Evolutionary conservation across 2,888 invertebrate species (phyloP).

Genomic region (Cinara cedri): DNA sequence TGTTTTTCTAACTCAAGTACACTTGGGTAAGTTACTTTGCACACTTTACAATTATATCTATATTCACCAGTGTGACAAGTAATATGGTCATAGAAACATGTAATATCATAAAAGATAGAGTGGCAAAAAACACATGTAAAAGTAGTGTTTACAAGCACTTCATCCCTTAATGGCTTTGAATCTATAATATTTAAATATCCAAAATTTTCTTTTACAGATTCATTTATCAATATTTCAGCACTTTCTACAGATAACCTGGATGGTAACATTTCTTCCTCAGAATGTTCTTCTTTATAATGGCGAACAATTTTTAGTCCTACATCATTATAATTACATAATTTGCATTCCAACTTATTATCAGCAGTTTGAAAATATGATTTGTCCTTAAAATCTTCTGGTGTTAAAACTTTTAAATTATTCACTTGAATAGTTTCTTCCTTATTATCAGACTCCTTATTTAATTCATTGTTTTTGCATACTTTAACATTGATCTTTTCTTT

Average conservation of each 20-base stretch:
- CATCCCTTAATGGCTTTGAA: background rate
- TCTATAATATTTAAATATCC: background rate
- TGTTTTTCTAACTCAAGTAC: constrained; percentile 23
- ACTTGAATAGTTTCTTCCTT: background rate
- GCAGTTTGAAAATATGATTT: constrained; percentile 37
- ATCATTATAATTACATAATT: constrained; percentile 33
- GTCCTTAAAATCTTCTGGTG: constrained; percentile 11
- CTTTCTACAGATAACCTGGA: constrained; percentile 26
- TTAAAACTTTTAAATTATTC: background rate
- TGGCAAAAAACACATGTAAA: constrained; percentile 58
- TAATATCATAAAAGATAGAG: constrained; percentile 29
- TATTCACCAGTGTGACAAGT: constrained; percentile 81
- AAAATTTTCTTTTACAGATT: constrained; percentile 24
- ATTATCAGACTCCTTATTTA: background rate
- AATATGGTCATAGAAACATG: constrained; percentile 74
- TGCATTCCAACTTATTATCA: constrained; percentile 36
- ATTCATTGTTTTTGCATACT: background rate
- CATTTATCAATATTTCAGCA: constrained; percentile 33
- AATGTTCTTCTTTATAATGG: constrained; percentile 28
- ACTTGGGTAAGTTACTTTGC: constrained; percentile 61
- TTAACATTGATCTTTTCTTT: background rate
- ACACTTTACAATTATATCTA: constrained; percentile 71
- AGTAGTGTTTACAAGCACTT: background rate
- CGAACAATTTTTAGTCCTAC: constrained; percentile 30
- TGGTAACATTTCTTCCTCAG: constrained; percentile 30